Percentiles rank a stretch among this genome's conserved stretches.
Evolutionary conservation across 2,797 vertebrate species (phyloP).

Genomic region (Pantherophis alleghaniensis): DNA sequence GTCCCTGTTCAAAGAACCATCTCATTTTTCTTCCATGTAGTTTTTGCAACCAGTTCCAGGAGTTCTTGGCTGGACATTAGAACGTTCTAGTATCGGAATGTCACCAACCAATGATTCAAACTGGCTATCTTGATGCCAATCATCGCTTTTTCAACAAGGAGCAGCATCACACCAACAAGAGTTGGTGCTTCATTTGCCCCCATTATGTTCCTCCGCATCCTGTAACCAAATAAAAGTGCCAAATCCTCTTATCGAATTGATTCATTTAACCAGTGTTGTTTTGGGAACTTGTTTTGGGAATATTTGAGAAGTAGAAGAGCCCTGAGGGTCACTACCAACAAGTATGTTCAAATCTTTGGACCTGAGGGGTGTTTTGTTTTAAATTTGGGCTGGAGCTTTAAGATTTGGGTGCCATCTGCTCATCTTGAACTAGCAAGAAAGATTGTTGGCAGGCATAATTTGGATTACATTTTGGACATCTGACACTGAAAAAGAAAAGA

Average conservation of each 20-base stretch:
- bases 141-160: neutral
- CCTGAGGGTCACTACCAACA: neutral
- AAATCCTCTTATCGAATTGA: neutral
- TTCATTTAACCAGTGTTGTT: neutral
- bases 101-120: neutral
- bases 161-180: neutral
- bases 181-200: neutral
- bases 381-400: neutral
- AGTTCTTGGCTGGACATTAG: neutral
- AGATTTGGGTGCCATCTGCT: neutral
- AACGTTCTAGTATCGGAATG: neutral
- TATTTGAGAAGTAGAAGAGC: neutral
- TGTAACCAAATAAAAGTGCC: neutral
- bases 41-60: neutral
- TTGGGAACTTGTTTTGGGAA: no score
- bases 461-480: neutral
- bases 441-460: neutral
- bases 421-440: neutral
- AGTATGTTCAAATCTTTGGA: neutral
- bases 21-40: constrained; percentile 14
- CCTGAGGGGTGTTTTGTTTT: neutral
- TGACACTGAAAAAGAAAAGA: neutral
- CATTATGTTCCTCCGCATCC: neutral
- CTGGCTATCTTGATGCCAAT: neutral
- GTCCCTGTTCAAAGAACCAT: neutral